phyloP scores from a whole-genome alignment of 2,888 invertebrate species.

The Dynastes tityus region DNA sequence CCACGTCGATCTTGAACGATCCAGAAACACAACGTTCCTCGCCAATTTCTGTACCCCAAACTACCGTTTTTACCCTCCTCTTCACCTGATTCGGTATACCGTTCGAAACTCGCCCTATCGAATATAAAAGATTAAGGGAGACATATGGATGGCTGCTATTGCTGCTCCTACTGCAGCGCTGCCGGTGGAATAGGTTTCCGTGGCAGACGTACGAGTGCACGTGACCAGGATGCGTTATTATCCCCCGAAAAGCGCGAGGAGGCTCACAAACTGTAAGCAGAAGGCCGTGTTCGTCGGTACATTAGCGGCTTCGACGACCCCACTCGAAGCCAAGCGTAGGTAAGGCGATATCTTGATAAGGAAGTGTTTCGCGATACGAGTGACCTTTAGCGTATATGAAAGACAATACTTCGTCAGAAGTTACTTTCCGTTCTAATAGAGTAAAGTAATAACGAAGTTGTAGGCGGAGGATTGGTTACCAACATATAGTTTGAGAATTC shows the following conservation, averaged over 20 bases:
- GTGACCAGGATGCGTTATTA: slow-evolving; percentile 43
- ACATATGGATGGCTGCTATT: slow-evolving; percentile 13
- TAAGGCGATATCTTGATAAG: slow-evolving; percentile 42
- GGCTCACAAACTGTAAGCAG: slow-evolving; percentile 25
- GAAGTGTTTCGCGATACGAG: background rate
- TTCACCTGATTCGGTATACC: too few relatives aligned
- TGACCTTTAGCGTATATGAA: background rate
- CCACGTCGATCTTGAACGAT: background rate
- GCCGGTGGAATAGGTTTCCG: background rate
- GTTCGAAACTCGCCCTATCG: slow-evolving; percentile 2
- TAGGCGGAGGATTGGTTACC: background rate
- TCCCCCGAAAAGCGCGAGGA: slow-evolving; percentile 10
- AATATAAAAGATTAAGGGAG: slow-evolving; percentile 38
- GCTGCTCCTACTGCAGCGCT: background rate
- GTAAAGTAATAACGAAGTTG: background rate
- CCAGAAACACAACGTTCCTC: background rate
- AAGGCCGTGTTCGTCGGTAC: background rate
- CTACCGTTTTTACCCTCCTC: background rate
- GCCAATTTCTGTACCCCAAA: background rate
- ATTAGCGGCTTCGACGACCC: background rate
- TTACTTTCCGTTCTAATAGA: background rate
- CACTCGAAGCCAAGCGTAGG: slow-evolving; percentile 11
- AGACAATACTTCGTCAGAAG: slow-evolving; percentile 11
- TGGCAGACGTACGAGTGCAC: slow-evolving; percentile 46
- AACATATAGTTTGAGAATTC: background rate